Base-by-base conservation (phyloP, 2,797 vertebrate species). In the Manis crassicaudata region DNA sequence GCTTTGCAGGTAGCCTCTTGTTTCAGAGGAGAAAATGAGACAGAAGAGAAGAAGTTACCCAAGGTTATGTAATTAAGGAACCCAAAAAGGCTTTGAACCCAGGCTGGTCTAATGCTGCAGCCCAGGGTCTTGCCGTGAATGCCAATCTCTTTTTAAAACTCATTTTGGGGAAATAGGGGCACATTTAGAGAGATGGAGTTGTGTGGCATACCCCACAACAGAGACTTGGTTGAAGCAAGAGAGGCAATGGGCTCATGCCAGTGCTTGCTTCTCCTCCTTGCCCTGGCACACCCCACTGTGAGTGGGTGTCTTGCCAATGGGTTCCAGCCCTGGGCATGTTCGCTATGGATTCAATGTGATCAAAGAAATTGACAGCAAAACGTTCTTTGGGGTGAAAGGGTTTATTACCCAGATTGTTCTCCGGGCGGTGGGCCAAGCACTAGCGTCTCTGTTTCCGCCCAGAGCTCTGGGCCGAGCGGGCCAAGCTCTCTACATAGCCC, bases 21-120 rank as follows among this genome's bases (percentile, higher is more conserved):
- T 96, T 86, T 90, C 52, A 86, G 67, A 86, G 73, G 73, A 73
- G 43, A n/a, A 67, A 90, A 65, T 21, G 58, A 35, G 62, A 23
- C 58, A 90, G 20, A n/a, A 43, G 8, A 50, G 82, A 90, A 52
- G n/a, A 75, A 72, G 58, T 40, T 85, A 50, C 32, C 50, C 70
- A 70, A 63, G 37, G 63, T 89, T 56, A 50, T 4, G 20, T 13
- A 37, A 23, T 50, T 63, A 84, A 77, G 63, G 32, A 63, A 79
- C 25, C 17, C 37, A 43, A 79, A 25, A 27, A 63, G 72, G 25
- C 50, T 58, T 27, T 40, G 35, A 83, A 77, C 77, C 46, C 63
- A 88, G 46, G 13, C 17, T 77, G 18, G 25, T 76, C 43, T 43
- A 63, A 70, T 4, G 62, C 29, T 52, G 21, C 13, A 60, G 52